Base-by-base conservation (phyloP, 1,140 invertebrate genomes). In the Bombyx mandarina region DNA sequence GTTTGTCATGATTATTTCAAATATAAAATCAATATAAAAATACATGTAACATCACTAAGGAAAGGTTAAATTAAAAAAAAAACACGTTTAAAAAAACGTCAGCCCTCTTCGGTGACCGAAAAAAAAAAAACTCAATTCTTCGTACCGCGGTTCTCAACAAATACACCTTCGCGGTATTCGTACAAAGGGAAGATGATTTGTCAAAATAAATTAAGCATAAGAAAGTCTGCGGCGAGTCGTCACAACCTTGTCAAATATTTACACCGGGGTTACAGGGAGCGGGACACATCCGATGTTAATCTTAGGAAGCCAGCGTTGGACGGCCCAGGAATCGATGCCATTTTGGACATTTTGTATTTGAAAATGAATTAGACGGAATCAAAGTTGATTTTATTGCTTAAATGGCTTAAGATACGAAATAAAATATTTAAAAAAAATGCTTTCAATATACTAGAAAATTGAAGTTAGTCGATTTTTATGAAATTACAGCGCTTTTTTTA, bases 201-300 rank as follows among this genome's bases (percentile, higher is more conserved):
- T 82, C 79, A 82, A 82, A 84, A 80, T 82, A 85, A 85, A 85
- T 85, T 82, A 85, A 71, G 69, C 82, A 78, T 79, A 79, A 81
- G 78, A 78, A 74, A 81, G 73, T 73, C 67, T 62, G 59, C 61
- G 63, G 68, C 56, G 69, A 73, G 65, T 75, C 74, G 71, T 75
- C 75, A 73, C 67, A 63, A 64, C 60, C 62, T 76, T 61, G 52
- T 85, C 69, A 84, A 85, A 85, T 82, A 85, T 85, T 85, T 85
- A 81, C 71, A 68, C 58, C 60, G 60, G 63, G 66, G 69, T 76
- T 65, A 57, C 57, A 48, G 57, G 42, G 46, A 45, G 52, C 69
- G 62, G n/a, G 58, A 63, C 60, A 66, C 72, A 70, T 66, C 70
- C 52, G 64, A 75, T 71, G 66, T 57, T 74, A 71, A 73, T 73